Percentiles rank a stretch among this genome's conserved stretches.
Evolutionary conservation across 92 coral and sea anemone species (phyloP).

Genomic region (Porites cylindrica): DNA sequence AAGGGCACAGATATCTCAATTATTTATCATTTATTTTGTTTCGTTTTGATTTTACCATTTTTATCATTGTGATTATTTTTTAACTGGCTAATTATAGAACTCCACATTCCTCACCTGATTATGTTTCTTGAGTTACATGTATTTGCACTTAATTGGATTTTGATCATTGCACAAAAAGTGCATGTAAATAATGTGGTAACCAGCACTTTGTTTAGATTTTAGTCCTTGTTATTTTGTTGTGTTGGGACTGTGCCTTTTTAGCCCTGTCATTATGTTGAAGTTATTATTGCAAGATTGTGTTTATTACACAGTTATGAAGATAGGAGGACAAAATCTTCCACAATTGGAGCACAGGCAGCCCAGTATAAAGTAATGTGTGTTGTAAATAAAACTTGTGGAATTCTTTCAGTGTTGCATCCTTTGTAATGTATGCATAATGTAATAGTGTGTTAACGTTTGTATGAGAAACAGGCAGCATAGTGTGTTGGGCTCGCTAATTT

Average conservation of each 20-base stretch:
- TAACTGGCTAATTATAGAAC: no score
- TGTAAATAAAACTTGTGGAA: no score
- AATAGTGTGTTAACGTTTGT: no score
- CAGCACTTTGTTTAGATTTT: neutral
- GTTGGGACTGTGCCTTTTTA: neutral
- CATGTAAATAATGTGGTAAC: neutral
- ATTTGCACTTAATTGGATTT: no score
- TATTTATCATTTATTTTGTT: neutral
- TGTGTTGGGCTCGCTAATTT: no score
- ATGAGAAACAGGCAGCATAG: no score
- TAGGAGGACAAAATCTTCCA: neutral
- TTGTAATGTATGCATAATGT: no score
- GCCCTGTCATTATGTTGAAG: constrained; percentile 25
- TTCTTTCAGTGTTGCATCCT: no score
- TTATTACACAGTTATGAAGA: neutral
- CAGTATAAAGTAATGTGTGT: constrained; percentile 12
- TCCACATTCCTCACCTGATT: no score
- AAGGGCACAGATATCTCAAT: neutral
- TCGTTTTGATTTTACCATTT: neutral
- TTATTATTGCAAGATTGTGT: neutral
- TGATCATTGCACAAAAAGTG: neutral
- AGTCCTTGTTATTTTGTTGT: neutral
- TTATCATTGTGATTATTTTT: neutral
- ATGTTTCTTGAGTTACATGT: no score
- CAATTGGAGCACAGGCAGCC: neutral